These are phyloP conservation scores for Sicus ferrugineus DNA, from an alignment of 2,888 invertebrate species.

Conservation along the genomic window DNA sequence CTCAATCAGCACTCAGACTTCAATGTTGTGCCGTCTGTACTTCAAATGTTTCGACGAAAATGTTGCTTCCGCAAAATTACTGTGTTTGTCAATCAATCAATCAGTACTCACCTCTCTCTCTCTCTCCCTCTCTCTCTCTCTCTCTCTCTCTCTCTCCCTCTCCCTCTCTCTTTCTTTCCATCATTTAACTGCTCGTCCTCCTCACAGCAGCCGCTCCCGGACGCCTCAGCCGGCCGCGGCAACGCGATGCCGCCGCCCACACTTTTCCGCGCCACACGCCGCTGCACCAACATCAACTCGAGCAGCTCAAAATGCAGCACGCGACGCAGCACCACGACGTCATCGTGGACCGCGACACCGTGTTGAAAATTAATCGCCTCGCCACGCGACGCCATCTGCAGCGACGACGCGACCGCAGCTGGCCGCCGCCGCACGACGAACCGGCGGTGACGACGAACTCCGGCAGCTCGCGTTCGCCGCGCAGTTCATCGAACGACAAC, in stretches of 20 bases:
- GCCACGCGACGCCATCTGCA: conserved; percentile 56
- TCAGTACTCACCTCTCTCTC: background rate
- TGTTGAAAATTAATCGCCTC: conserved; percentile 62
- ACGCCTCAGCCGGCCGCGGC: conserved; percentile 58
- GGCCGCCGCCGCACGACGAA: conserved; percentile 54
- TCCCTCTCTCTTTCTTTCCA: conserved; percentile 38
- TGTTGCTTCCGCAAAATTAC: background rate
- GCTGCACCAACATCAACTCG: conserved; percentile 55
- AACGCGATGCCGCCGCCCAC: conserved; percentile 42
- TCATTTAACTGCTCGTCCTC: conserved; percentile 38
- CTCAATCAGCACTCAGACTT: background rate
- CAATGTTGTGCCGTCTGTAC: background rate
- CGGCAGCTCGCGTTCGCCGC: conserved; percentile 41
- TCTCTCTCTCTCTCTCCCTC: background rate
- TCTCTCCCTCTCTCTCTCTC: conserved; percentile 4
- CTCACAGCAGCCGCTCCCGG: background rate
- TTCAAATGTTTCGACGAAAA: background rate
- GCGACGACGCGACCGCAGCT: conserved; percentile 60
- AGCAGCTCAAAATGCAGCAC: conserved; percentile 57
- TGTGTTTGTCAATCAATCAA: background rate
- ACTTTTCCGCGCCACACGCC: conserved; percentile 47
- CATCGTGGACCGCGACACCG: conserved; percentile 62
- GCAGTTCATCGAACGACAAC: conserved; percentile 49
- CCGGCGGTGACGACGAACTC: conserved; percentile 6
- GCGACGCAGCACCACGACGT: conserved; percentile 56